phyloP scores from a whole-genome alignment of 2,797 vertebrate genomes.

The Artibeus jamaicensis region DNA sequence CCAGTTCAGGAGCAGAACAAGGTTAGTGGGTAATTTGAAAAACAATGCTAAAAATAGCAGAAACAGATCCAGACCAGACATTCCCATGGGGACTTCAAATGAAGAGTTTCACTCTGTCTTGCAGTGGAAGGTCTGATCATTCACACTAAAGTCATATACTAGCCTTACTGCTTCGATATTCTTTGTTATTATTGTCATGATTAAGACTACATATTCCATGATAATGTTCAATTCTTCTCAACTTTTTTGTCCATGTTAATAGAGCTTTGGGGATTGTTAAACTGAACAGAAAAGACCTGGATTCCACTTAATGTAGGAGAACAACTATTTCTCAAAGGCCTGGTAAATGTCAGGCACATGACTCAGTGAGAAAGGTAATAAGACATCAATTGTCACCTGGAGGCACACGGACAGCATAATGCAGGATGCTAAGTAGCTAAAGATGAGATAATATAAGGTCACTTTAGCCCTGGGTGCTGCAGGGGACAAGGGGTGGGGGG shows the following conservation, averaged over 20 bases:
- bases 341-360: background rate
- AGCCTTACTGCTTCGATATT: background rate
- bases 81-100: background rate
- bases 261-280: background rate
- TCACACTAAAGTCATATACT: background rate
- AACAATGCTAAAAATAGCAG: constrained; percentile 61
- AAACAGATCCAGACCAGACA: constrained; percentile 45
- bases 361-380: background rate
- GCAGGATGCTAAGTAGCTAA: background rate
- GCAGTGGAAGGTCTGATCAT: background rate
- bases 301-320: background rate
- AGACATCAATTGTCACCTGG: background rate
- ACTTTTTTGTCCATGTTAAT: background rate
- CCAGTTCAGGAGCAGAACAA: constrained; percentile 65
- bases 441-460: background rate
- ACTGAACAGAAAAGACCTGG: background rate
- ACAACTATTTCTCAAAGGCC: background rate
- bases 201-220: background rate
- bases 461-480: background rate
- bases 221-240: background rate
- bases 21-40: constrained; percentile 62
- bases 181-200: background rate
- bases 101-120: background rate
- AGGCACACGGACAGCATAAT: background rate
- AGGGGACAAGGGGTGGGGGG: background rate